Base-by-base conservation (phyloP, 2,797 vertebrate species). In the Arctocebus calabarensis region DNA sequence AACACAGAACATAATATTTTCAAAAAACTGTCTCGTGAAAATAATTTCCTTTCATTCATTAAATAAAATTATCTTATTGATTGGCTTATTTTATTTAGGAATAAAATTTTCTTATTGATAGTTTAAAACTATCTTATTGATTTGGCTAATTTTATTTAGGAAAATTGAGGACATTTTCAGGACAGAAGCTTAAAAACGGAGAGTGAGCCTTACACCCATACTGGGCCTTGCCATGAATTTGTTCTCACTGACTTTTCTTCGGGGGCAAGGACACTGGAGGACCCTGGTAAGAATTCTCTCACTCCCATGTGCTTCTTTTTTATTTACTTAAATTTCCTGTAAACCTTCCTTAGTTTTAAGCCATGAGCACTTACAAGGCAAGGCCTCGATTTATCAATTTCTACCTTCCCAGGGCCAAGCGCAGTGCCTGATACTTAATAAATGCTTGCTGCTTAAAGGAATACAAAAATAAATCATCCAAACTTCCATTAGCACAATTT, bases 11-110 rank as follows among this genome's bases (percentile, higher is more conserved):
- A 45, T 25, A 71, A 22, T 82, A 52, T 84, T 84, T 71, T 11
- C 3, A 73, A 95, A 94, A 88, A 61, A 57, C 6, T 95, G 13
- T 32, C 34, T 40, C 52, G 1, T 61, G 88, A 66, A 90, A 77
- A 91, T 40, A 34, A 22, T 11, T 75, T 43, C 4, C 90, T 94
- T 81, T 71, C 27, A 71, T 34, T 84, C 37, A 77, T 2, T 62
- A 94, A 94, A 66, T 75, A 70, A 32, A 87, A 27, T 61, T 29
- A 70, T 37, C 94, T 87, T 89, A 34, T 57, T 86, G 34, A 25
- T n/a, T 23, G 74, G 22, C 20, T 20, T 45, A 79, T 75, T 79
- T 96, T 90, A 55, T 59, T 94, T 34, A 48, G 48, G 48, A 94
- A 71, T 75, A 70, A 32, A 87, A 27, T 61, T 29, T 66, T 37